phyloP scores from a whole-genome alignment of 2,797 vertebrate species.

The Neosalanx taihuensis region DNA sequence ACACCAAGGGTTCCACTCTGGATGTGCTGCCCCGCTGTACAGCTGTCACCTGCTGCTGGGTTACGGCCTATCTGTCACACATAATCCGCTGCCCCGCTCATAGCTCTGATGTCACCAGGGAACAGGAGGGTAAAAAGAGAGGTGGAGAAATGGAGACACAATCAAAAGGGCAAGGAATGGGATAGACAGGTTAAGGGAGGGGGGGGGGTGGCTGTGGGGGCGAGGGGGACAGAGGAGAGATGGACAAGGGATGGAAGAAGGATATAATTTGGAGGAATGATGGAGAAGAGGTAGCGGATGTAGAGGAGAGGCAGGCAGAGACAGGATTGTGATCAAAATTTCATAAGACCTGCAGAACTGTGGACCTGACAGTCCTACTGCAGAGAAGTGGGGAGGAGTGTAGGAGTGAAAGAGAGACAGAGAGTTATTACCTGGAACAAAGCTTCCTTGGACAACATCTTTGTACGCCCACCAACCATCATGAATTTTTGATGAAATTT shows the following conservation, averaged over 20 bases:
- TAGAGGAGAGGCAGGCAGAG: background rate
- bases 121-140: background rate
- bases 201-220: background rate
- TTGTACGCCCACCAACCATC: constrained; percentile 98
- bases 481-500: constrained; percentile 92
- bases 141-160: background rate
- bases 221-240: background rate
- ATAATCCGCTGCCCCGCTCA: background rate
- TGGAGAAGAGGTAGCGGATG: fast-evolving
- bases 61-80: background rate
- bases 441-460: constrained; percentile 94
- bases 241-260: background rate
- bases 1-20: background rate
- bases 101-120: background rate
- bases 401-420: background rate
- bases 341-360: constrained; percentile 45
- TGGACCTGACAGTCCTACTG: constrained; percentile 30
- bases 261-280: background rate
- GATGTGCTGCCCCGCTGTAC: background rate
- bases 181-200: background rate
- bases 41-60: background rate
- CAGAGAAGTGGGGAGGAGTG: constrained; percentile 6
- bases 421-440: constrained; percentile 87
- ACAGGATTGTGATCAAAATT: constrained; percentile 57
- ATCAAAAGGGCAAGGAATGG: background rate